phyloP scores from a whole-genome alignment of 2,113 vertebrate species.

The Bubo scandiacus region DNA sequence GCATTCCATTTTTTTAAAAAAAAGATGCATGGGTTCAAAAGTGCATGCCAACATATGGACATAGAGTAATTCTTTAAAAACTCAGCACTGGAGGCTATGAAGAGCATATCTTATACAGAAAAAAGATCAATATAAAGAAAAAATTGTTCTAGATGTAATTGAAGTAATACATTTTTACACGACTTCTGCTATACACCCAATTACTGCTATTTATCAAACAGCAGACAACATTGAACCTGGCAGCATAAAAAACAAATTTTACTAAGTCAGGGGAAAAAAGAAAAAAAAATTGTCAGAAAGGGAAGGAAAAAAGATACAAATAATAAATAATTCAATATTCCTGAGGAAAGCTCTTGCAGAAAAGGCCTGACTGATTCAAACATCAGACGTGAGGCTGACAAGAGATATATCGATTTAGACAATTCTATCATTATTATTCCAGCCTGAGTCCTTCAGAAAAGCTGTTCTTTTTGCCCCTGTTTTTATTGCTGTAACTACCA shows the following conservation, averaged over 20 bases:
- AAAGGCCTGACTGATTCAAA: conserved; percentile 85
- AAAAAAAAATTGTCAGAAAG: conserved; percentile 72
- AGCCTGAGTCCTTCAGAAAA: conserved; percentile 77
- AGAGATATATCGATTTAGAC: conserved; percentile 85
- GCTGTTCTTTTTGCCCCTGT: conserved; percentile 75
- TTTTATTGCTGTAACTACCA: conserved; percentile 76
- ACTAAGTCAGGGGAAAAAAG: conserved; percentile 68
- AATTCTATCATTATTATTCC: conserved; percentile 87
- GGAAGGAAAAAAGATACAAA: conserved; percentile 78
- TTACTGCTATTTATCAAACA: conserved; percentile 85
- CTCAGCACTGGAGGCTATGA: conserved; percentile 64
- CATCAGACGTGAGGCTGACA: conserved; percentile 83
- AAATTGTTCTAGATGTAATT: conserved; percentile 77
- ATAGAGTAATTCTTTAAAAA: conserved; percentile 68
- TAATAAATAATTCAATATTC: conserved; percentile 90
- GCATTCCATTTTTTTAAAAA: neutral
- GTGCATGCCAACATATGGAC: conserved; percentile 57
- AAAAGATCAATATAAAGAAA: conserved; percentile 77
- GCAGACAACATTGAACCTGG: conserved; percentile 77
- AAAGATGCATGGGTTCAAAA: conserved; percentile 59
- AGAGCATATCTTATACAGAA: conserved; percentile 68
- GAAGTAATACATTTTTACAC: conserved; percentile 81
- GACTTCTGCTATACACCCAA: conserved; percentile 77
- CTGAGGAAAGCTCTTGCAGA: conserved; percentile 79
- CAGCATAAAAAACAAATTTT: conserved; percentile 83